phyloP scores from a whole-genome alignment of 2,888 invertebrate species.

The Melipona beecheii region DNA sequence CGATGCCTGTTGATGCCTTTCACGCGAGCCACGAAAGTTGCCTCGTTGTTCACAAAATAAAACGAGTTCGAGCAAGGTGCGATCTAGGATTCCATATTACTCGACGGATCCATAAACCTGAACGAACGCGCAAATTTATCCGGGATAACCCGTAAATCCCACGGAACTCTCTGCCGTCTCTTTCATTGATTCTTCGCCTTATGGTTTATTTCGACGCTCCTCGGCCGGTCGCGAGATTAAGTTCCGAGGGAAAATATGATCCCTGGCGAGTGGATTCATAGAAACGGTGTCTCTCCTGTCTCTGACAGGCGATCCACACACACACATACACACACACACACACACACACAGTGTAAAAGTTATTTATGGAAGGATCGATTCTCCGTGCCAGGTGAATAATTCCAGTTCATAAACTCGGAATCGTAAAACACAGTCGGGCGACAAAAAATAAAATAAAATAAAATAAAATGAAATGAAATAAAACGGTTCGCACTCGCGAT shows the following conservation, averaged over 20 bases:
- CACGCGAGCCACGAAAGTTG: not conserved
- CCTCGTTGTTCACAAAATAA: not conserved
- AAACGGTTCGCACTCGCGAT: not conserved
- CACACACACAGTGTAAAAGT: slow-evolving; percentile 22
- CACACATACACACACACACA: not conserved
- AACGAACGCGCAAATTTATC: slow-evolving; percentile 22
- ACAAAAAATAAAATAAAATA: too few species aligned
- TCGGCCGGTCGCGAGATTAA: slow-evolving; percentile 29
- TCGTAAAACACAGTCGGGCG: slow-evolving; percentile 40
- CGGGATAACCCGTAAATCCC: slow-evolving; percentile 27
- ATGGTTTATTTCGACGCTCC: slow-evolving; percentile 12
- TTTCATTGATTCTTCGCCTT: slow-evolving; percentile 27
- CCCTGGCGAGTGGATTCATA: slow-evolving; percentile 18
- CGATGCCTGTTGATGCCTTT: too few species aligned
- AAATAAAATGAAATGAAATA: too few species aligned
- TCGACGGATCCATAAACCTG: slow-evolving; percentile 17
- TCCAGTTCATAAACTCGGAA: slow-evolving; percentile 43
- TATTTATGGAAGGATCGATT: slow-evolving; percentile 39
- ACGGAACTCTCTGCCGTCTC: not conserved
- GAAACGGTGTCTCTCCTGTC: not conserved
- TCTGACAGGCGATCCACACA: not conserved
- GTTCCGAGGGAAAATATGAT: slow-evolving; percentile 37
- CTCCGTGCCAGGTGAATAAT: slow-evolving; percentile 4
- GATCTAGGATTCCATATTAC: not conserved
- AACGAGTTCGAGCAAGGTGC: not conserved